Evolutionary conservation across 2,888 invertebrate genomes (phyloP).

Genomic region (Galeopsomyia nigrocyanea): DNA sequence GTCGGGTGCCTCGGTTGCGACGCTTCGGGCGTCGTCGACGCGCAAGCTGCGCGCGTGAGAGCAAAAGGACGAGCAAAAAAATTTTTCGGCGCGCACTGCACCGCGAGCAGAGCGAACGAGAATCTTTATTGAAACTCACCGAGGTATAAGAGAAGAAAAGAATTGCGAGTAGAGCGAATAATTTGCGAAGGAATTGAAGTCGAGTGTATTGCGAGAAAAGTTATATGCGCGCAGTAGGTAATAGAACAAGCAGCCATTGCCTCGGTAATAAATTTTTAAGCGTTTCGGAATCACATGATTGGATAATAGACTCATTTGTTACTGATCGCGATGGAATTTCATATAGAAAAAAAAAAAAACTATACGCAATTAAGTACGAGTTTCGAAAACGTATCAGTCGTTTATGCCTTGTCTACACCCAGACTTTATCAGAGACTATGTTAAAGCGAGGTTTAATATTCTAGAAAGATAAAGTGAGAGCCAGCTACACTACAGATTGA

Average conservation of each 20-base stretch:
- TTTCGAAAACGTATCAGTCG: too few species aligned
- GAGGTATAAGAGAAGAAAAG: constrained; percentile 1
- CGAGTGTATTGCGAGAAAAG: not conserved
- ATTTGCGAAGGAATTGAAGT: constrained; percentile 35
- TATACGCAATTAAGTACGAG: too few species aligned
- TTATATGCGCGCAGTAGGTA: not conserved
- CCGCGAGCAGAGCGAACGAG: not conserved
- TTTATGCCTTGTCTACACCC: too few species aligned
- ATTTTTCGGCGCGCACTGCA: not conserved
- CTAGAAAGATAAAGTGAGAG: too few species aligned
- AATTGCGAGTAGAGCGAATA: constrained; percentile 21
- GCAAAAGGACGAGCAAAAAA: constrained; percentile 27
- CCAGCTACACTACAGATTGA: too few species aligned
- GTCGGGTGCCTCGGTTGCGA: not conserved
- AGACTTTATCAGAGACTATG: too few species aligned
- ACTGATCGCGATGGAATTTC: too few species aligned
- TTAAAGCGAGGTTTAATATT: too few species aligned
- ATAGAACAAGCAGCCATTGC: constrained; percentile 29
- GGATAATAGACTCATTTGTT: constrained; percentile 41
- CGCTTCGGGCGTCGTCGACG: constrained; percentile 36
- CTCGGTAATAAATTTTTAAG: constrained; percentile 22
- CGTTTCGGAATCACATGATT: constrained; percentile 40
- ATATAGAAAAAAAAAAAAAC: constrained; percentile 21
- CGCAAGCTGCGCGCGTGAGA: constrained; percentile 25
- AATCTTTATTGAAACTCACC: not conserved